Evolutionary conservation across 2,113 vertebrate genomes (phyloP), one percentile per base, ranked within the genome.

Genomic region (Tachysurus vachellii): DNA sequence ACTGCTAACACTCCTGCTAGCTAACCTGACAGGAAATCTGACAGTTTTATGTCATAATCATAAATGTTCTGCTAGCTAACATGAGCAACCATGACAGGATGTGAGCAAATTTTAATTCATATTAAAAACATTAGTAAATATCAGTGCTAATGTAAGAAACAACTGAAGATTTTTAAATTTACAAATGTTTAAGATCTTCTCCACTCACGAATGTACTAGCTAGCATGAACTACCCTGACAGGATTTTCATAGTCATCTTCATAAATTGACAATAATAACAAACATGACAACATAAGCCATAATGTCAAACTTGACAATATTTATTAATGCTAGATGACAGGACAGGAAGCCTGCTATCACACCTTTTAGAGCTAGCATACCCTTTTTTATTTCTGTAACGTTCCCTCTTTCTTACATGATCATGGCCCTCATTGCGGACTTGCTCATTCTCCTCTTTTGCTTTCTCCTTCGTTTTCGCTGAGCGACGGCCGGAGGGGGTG

Each of bases 371-470:
- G 11, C 44, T 17, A 8, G 5, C 17, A 21, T 10, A 5, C 44
- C 10, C 4, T 26, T 10, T 2, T 14, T 9, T 50, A 50, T 50
- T 9, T 28, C 47, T 31, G 26, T 77, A 2, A 57, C n/a, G 9
- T 50, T 73, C 44, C 26, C 53, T 31, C 31, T 79, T 61, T 62
- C 88, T 93, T 94, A 95, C 94, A 95, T 93, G 91, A 95, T 94
- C 92, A 94, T 94, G 61, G 94, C 93, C 57, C 79, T 92, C 87
- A 95, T 93, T 61, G 94, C 91, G 6, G 92, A 92, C 89, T 95
- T 95, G 93, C 94, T 95, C 86, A 95, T 94, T 85, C 94, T 93
- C 62, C 90, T 91, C 75, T 93, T 91, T 47, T 92, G 93, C 89
- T 94, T 95, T 88, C 89, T 88, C 19, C 71, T 86, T 14, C 92